These are phyloP conservation scores for Gobionotothen gibberifrons DNA, from an alignment of 2,797 vertebrate genomes.

Conservation along the genomic window DNA sequence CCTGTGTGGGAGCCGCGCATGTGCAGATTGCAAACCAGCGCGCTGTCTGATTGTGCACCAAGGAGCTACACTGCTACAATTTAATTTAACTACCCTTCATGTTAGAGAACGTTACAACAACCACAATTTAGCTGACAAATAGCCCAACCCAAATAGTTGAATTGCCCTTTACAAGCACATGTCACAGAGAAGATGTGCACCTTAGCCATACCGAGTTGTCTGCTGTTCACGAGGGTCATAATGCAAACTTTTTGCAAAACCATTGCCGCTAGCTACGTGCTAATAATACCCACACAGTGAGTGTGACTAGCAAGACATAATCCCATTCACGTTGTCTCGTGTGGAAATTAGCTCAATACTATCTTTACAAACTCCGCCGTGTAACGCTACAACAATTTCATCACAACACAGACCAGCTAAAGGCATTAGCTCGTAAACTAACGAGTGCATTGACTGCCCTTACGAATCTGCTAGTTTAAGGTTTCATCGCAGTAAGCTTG, in stretches of 20 bases:
- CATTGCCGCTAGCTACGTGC: conserved; percentile 7
- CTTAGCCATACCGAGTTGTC: background rate
- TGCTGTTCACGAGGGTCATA: background rate
- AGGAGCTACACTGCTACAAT: background rate
- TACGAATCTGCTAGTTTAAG: background rate
- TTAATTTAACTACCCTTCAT: background rate
- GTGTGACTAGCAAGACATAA: background rate
- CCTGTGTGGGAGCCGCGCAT: background rate
- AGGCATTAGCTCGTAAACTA: background rate
- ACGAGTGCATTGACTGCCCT: background rate
- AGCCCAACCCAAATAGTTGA: background rate
- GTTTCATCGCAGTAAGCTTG: background rate
- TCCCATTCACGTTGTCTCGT: background rate
- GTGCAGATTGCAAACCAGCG: no score
- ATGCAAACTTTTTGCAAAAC: conserved; percentile 6
- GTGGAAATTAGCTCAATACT: background rate
- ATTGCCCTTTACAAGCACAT: background rate
- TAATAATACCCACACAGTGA: background rate
- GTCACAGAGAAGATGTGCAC: background rate
- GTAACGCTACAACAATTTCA: background rate
- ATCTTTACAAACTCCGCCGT: background rate
- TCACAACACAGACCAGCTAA: background rate
- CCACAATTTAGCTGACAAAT: background rate
- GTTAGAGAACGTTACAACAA: background rate
- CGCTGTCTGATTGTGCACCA: background rate